These are phyloP conservation scores for Papilio elwesi DNA, from an alignment of 2,888 invertebrate species.

Conservation along the genomic window DNA sequence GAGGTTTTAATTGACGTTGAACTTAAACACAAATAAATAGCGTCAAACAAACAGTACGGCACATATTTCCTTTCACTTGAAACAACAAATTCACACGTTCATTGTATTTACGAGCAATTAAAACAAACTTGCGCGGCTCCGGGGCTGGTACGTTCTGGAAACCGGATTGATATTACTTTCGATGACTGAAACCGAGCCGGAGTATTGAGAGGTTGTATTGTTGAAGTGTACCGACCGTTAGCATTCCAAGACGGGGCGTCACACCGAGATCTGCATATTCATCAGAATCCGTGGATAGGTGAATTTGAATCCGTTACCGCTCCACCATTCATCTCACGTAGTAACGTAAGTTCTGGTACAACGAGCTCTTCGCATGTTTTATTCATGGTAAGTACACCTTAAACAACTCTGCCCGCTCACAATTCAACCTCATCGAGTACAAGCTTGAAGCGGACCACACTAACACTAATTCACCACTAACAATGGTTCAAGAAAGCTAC, in stretches of 20 bases:
- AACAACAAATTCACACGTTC: conserved; percentile 41
- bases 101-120: conserved; percentile 53
- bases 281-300: conserved; percentile 69
- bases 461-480: conserved; percentile 25
- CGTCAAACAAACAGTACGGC: conserved; percentile 24
- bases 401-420: conserved; percentile 58
- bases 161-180: conserved; percentile 53
- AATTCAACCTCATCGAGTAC: conserved; percentile 55
- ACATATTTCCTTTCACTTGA: conserved; percentile 29
- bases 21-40: not conserved
- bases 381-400: conserved; percentile 63
- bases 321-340: conserved; percentile 60
- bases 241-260: conserved; percentile 72
- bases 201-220: conserved; percentile 54
- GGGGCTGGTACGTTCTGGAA: conserved; percentile 54
- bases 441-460: conserved; percentile 51
- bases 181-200: conserved; percentile 52
- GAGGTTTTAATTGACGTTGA: not conserved
- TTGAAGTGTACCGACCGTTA: conserved; percentile 78
- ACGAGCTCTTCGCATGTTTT: conserved; percentile 56
- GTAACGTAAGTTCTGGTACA: conserved; percentile 42
- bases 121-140: conserved; percentile 48
- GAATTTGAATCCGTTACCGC: conserved; percentile 69
- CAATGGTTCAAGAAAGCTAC: conserved; percentile 24
- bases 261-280: conserved; percentile 76